phyloP scores from a whole-genome alignment of 2,113 vertebrate species.

The Pituophis catenifer region DNA sequence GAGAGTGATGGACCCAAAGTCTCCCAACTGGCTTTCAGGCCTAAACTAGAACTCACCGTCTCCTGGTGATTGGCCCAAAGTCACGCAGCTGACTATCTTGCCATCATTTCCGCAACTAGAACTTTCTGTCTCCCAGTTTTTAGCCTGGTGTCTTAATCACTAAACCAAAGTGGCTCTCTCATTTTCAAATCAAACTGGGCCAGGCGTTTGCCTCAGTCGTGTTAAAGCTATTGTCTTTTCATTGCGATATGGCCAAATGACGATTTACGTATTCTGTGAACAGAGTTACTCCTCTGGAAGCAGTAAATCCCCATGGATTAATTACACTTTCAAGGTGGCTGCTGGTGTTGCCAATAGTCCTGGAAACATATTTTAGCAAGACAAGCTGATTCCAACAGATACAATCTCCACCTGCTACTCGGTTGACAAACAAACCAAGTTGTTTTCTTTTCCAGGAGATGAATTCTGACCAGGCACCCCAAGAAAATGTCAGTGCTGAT shows the following conservation, averaged over 20 bases:
- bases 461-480: conserved; percentile 75
- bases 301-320: not conserved
- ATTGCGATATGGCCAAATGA: not conserved
- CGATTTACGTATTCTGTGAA: not conserved
- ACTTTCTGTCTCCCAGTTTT: not conserved
- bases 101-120: no score
- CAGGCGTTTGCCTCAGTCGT: not conserved
- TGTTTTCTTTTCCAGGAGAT: conserved; percentile 71
- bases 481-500: conserved; percentile 75
- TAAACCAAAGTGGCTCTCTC: not conserved
- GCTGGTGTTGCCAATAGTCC: not conserved
- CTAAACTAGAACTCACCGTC: no score
- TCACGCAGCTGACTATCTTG: no score
- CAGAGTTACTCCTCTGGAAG: not conserved
- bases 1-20: no score
- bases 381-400: fast-evolving
- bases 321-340: not conserved
- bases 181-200: not conserved
- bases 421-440: not conserved
- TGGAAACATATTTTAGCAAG: not conserved
- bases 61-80: not conserved
- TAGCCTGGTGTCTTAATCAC: not conserved
- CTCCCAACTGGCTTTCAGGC: no score
- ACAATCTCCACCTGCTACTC: not conserved
- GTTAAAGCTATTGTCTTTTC: not conserved